Percentiles rank a stretch among this genome's conserved stretches.
These are phyloP conservation scores for Ormyrus pomaceus DNA, from an alignment of 2,888 invertebrate species.

Conservation along the genomic window DNA sequence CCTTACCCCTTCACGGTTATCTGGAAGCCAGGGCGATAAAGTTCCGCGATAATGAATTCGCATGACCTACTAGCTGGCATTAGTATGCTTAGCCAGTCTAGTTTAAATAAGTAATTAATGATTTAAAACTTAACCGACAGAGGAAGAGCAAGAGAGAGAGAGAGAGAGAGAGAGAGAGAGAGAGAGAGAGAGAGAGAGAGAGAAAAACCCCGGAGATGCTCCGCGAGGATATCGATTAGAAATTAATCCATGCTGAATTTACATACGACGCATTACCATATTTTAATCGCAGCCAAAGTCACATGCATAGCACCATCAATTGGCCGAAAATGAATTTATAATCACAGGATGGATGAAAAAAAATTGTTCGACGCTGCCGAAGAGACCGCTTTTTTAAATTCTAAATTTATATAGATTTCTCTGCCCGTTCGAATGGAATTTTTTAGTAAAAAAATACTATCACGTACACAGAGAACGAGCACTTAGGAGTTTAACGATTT, in stretches of 20 bases:
- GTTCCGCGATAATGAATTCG: conserved; percentile 52
- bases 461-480: conserved; percentile 30
- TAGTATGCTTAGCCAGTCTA: conserved; percentile 43
- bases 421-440: conserved; percentile 20
- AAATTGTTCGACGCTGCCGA: background rate
- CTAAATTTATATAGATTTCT: background rate
- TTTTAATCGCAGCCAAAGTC: conserved; percentile 29
- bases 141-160: background rate
- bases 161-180: no score
- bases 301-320: background rate
- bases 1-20: conserved; percentile 32
- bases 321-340: conserved; percentile 3
- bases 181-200: no score
- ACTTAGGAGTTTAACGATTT: conserved; percentile 43
- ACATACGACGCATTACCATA: conserved; percentile 27
- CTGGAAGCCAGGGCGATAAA: conserved; percentile 40
- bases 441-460: conserved; percentile 36
- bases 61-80: conserved; percentile 50
- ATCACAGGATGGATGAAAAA: background rate
- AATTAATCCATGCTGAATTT: conserved; percentile 33
- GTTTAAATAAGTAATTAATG: conserved; percentile 52
- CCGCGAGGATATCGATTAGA: conserved; percentile 28
- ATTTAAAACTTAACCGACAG: conserved; percentile 33
- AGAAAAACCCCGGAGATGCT: background rate
- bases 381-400: conserved; percentile 4